phyloP scores from a whole-genome alignment of 2,113 vertebrate genomes.

The Pomatostomus ruficeps region DNA sequence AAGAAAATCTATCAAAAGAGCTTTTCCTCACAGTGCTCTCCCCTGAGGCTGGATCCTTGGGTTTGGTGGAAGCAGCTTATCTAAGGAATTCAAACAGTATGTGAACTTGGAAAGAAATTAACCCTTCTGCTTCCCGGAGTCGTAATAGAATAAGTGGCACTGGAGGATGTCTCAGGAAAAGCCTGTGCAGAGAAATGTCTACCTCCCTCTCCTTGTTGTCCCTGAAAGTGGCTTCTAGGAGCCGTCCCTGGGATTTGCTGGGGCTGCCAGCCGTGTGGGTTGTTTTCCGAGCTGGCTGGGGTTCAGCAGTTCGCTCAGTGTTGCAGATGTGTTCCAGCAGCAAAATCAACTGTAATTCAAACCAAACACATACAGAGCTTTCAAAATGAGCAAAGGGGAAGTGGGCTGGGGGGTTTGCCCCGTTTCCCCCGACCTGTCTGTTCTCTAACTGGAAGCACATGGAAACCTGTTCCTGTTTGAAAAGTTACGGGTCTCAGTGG shows the following conservation, averaged over 20 bases:
- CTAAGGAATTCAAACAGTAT: constrained; percentile 66
- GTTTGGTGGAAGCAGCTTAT: constrained; percentile 61
- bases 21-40: constrained; percentile 32
- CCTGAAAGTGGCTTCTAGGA: background rate
- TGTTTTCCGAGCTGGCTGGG: background rate
- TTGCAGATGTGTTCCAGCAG: constrained; percentile 49
- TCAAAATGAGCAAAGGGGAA: background rate
- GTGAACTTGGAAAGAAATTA: constrained; percentile 36
- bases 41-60: constrained; percentile 11
- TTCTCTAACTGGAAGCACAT: constrained; percentile 43
- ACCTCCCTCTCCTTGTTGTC: background rate
- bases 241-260: background rate
- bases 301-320: background rate
- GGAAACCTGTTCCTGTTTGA: constrained; percentile 22
- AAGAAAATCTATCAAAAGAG: constrained; percentile 38
- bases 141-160: background rate
- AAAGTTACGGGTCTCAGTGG: constrained; percentile 36
- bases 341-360: constrained; percentile 42
- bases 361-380: background rate
- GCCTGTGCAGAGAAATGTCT: background rate
- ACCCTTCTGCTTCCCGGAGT: constrained; percentile 7
- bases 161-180: background rate
- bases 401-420: background rate
- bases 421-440: constrained; percentile 7
- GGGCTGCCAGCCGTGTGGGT: background rate